phyloP scores from a whole-genome alignment of 2,888 invertebrate genomes.

The Mythimna vitellina region DNA sequence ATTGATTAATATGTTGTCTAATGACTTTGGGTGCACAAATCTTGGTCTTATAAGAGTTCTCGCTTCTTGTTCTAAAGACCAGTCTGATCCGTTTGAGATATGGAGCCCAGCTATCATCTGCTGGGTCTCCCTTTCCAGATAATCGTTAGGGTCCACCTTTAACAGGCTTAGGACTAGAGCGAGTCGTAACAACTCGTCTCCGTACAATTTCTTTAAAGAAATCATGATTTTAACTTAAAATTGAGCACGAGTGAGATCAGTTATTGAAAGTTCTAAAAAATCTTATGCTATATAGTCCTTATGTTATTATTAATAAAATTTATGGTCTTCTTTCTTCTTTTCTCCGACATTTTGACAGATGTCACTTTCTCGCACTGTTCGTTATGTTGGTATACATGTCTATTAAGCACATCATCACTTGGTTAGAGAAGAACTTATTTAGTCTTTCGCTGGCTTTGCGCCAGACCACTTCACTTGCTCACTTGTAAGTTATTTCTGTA shows the following conservation, averaged over 20 bases:
- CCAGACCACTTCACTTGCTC: constrained; percentile 48
- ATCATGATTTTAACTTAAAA: constrained; percentile 90
- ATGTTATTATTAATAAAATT: constrained; percentile 52
- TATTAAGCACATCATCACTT: constrained; percentile 53
- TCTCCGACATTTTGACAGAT: constrained; percentile 83
- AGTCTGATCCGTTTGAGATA: constrained; percentile 92
- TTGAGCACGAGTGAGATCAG: constrained; percentile 67
- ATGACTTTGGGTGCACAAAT: constrained; percentile 93
- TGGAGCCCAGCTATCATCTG: constrained; percentile 90
- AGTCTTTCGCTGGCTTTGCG: constrained; percentile 47
- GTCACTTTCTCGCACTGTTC: constrained; percentile 74
- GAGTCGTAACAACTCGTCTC: constrained; percentile 95
- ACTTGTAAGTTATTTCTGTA: constrained; percentile 53
- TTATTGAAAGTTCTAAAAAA: constrained; percentile 23
- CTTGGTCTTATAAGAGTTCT: constrained; percentile 91
- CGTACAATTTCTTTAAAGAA: constrained; percentile 95
- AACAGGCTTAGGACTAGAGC: constrained; percentile 95
- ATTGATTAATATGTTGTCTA: constrained; percentile 93
- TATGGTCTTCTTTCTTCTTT: constrained; percentile 82
- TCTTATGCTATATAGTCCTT: constrained; percentile 61
- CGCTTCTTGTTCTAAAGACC: constrained; percentile 91
- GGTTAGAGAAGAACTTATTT: constrained; percentile 19
- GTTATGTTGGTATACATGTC: constrained; percentile 35
- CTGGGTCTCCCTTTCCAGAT: constrained; percentile 90
- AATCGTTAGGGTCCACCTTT: constrained; percentile 94